Evolutionary conservation across 2,888 invertebrate species (phyloP).

Genomic region (Pollenia labialis): DNA sequence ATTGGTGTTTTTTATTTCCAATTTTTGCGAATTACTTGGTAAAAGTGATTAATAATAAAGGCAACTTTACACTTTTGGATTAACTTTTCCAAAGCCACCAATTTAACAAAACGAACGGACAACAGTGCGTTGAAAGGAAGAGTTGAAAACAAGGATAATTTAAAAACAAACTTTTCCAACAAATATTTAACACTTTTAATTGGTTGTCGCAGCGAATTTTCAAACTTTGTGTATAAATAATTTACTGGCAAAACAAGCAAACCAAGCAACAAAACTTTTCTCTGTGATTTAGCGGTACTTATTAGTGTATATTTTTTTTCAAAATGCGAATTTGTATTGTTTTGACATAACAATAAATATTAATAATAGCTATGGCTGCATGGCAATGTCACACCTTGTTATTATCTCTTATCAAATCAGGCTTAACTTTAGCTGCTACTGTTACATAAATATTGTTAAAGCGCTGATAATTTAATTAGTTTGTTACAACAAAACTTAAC

Average conservation of each 20-base stretch:
- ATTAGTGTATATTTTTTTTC: no score
- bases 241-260: no score
- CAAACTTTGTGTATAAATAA: no score
- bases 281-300: no score
- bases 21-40: constrained; percentile 28
- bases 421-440: neutral
- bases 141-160: neutral
- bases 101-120: neutral
- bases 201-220: no score
- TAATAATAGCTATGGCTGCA: neutral
- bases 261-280: no score
- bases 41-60: constrained; percentile 37
- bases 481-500: neutral
- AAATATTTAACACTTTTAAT: neutral
- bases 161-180: neutral
- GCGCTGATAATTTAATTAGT: constrained; percentile 1
- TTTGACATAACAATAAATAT: neutral
- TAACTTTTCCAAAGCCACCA: neutral
- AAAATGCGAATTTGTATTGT: no score
- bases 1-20: constrained; percentile 47
- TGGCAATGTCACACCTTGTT: neutral
- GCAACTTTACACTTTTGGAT: constrained; percentile 26
- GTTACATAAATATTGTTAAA: neutral
- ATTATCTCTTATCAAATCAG: neutral
- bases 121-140: neutral